Evolutionary conservation across 2,113 vertebrate genomes (phyloP), one percentile per base, ranked within the genome.

Genomic region (Pica pica): DNA sequence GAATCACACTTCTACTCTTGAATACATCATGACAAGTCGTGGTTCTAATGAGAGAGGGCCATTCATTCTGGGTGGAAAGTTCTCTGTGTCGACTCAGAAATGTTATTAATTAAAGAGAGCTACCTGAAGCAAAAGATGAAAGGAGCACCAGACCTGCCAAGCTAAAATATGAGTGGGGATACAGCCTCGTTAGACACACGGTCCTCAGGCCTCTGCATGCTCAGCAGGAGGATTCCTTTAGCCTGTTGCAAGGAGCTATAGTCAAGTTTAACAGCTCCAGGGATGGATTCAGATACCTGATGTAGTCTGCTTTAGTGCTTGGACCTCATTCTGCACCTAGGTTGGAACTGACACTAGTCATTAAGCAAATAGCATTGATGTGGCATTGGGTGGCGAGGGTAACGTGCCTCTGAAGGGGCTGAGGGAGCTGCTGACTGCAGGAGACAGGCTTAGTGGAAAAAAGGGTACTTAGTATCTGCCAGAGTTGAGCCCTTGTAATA

Each of bases 51-150:
- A 98, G 98, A 98, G 97, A 97, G 94, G 96, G 97, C 97, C 97
- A 98, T 98, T 98, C 98, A 97, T 98, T 98, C 98, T 98, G 95
- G 95, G 94, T 98, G 97, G 95, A 97, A 98, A 97, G 97, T 98
- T 98, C 97, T 96, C 97, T 97, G 97, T 97, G 97, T 97, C 97
- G 96, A 91, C 97, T 93, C 88, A 97, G 97, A 96, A 96, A 98
- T 97, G 97, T 96, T 97, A 97, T 98, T 98, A 98, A 98, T 98
- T 98, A 98, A 98, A 98, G 98, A 97, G 96, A 98, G 96, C 96
- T 98, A 98, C 98, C 97, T 98, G 98, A 98, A 98, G 97, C 97
- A 97, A 96, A 95, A 97, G 91, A 97, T 98, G 96, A 96, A 97
- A 92, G 96, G 87, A 90, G 94, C 97, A 71, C 94, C 71, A 74